Conservation (phyloP, 2,113 vertebrate species). For the Terrapene triunguis region DNA sequence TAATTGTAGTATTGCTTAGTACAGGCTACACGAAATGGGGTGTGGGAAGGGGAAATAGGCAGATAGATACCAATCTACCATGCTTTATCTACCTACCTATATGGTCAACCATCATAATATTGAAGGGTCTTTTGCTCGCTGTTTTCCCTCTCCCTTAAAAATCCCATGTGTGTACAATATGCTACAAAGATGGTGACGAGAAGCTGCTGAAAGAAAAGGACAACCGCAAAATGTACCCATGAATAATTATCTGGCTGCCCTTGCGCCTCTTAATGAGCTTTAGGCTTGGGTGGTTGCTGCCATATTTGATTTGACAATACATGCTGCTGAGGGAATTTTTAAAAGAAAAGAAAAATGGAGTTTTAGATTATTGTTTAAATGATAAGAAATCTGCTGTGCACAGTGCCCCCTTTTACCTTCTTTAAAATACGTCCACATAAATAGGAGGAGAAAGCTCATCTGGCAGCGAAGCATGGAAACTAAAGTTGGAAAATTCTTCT, state of each 20-base stretch:
- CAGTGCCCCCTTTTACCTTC: not conserved
- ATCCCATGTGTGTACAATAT: not conserved
- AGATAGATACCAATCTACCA: too few species aligned
- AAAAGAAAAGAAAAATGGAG: not conserved
- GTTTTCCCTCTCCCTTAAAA: not conserved
- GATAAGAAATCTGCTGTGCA: not conserved
- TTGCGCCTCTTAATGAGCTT: not conserved
- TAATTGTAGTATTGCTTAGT: constrained; percentile 32
- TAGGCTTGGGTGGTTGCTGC: not conserved
- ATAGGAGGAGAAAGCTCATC: not conserved
- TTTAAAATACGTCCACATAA: not conserved
- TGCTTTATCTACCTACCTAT: not conserved
- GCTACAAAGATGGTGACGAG: not conserved
- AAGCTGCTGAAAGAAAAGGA: constrained; percentile 43
- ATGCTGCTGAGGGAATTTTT: not conserved
- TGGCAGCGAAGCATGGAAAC: not conserved
- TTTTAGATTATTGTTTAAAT: not conserved
- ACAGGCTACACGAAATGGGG: not conserved
- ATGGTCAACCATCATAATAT: not conserved
- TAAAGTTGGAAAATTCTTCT: constrained; percentile 49
- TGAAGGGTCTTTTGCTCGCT: not conserved
- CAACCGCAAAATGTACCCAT: not conserved
- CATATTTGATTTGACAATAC: not conserved
- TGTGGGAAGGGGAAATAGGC: not conserved
- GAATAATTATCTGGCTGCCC: constrained; percentile 9